Conservation (phyloP, 2,888 invertebrate species). For the Hirudinaria manillensis region DNA sequence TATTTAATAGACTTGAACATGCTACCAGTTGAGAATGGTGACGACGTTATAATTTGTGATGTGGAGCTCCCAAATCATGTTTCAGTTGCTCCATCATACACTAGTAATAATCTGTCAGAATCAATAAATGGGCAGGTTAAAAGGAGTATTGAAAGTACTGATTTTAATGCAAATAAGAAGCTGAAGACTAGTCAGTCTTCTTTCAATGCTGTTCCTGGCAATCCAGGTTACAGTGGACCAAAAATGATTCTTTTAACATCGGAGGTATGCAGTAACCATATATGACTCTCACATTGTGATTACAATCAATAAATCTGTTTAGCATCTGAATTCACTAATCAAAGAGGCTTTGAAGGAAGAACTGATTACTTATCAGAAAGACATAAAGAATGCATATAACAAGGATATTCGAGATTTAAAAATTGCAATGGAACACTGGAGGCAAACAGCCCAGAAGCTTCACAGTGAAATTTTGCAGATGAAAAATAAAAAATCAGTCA, state of each 20-base stretch:
- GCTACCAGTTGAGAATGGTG: not conserved
- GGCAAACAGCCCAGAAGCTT: not conserved
- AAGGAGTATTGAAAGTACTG: too few relatives aligned
- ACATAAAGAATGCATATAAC: not conserved
- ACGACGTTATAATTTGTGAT: not conserved
- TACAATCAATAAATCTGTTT: not conserved
- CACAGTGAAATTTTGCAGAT: too few relatives aligned
- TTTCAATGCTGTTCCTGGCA: not conserved
- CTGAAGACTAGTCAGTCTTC: too few relatives aligned
- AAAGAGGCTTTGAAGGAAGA: constrained; percentile 5
- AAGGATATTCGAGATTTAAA: not conserved
- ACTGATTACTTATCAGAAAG: not conserved
- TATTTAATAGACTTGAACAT: not conserved
- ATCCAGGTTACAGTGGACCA: not conserved
- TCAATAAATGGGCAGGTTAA: too few relatives aligned
- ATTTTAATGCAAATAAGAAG: too few relatives aligned
- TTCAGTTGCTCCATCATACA: not conserved
- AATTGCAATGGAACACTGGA: constrained; percentile 5
- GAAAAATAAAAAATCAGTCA: constrained; percentile 3
- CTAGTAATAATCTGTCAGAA: too few relatives aligned
- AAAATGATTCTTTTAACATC: not conserved
- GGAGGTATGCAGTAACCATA: not conserved
- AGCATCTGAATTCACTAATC: not conserved
- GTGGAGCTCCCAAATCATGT: constrained; percentile 1
- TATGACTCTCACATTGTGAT: not conserved